phyloP scores from a whole-genome alignment of 2,113 vertebrate species.

The Colossoma macropomum region DNA sequence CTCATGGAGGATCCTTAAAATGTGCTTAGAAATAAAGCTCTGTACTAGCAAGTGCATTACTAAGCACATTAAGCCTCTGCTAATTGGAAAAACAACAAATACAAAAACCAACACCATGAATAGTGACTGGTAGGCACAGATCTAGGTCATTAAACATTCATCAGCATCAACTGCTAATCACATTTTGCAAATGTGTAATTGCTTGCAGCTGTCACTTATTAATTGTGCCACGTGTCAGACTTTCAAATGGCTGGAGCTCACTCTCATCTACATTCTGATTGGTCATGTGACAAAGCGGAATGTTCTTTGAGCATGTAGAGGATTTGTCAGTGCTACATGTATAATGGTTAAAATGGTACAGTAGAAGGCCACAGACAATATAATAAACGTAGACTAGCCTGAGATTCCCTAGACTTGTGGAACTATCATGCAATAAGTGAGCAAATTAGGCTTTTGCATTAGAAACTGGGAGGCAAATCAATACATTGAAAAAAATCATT shows the following conservation, averaged over 20 bases:
- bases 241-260: not conserved
- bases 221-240: not conserved
- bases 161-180: conserved; percentile 17
- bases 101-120: conserved; percentile 1
- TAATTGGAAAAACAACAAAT: not conserved
- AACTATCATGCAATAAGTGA: not conserved
- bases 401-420: not conserved
- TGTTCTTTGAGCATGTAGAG: not conserved
- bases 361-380: not conserved
- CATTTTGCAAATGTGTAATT: not conserved
- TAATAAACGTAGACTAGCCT: not conserved
- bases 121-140: not conserved
- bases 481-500: not conserved
- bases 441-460: not conserved
- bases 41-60: not conserved
- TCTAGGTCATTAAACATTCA: conserved; percentile 7
- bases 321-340: not conserved
- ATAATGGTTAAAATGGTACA: not conserved
- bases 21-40: not conserved
- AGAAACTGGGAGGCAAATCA: not conserved
- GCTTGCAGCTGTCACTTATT: not conserved
- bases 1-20: not conserved
- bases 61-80: conserved; percentile 1
- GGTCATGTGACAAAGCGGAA: not conserved
- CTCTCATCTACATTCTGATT: not conserved